These are phyloP conservation scores for Lottia gigantea DNA, from an alignment of 2,888 invertebrate species.

Conservation along the genomic window DNA sequence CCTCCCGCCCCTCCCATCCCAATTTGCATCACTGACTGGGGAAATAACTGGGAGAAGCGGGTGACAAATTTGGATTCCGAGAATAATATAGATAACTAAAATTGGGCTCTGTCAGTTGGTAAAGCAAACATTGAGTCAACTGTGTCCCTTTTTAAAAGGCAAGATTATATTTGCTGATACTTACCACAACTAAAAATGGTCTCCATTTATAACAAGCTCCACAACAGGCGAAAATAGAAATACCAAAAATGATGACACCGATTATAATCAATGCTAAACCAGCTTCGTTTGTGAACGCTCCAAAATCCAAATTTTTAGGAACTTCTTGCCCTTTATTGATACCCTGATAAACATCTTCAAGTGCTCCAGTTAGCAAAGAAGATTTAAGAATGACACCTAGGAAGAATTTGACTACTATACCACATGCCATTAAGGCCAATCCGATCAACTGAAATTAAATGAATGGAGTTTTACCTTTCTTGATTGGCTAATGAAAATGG, in stretches of 20 bases:
- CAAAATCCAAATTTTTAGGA: neutral
- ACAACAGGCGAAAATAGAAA: constrained; percentile 95
- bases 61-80: too few relatives aligned
- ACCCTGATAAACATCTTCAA: neutral
- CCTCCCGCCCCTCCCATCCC: too few relatives aligned
- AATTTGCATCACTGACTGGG: neutral
- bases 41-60: too few relatives aligned
- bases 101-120: too few relatives aligned
- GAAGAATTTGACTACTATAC: constrained; percentile 20
- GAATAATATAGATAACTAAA: too few relatives aligned
- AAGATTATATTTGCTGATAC: constrained; percentile 7
- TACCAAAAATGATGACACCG: constrained; percentile 86
- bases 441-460: constrained; percentile 16
- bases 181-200: constrained; percentile 29
- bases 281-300: constrained; percentile 8
- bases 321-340: neutral
- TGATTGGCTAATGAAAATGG: too few relatives aligned
- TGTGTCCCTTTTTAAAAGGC: too few relatives aligned
- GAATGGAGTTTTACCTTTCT: too few relatives aligned
- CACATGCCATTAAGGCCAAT: constrained; percentile 15
- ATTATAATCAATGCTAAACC: constrained; percentile 77
- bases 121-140: too few relatives aligned
- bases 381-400: neutral
- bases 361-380: neutral
- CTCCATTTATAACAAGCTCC: constrained; percentile 74